These are phyloP conservation scores for Eristalinus aeneus DNA, from an alignment of 2,888 invertebrate species.

Conservation along the genomic window DNA sequence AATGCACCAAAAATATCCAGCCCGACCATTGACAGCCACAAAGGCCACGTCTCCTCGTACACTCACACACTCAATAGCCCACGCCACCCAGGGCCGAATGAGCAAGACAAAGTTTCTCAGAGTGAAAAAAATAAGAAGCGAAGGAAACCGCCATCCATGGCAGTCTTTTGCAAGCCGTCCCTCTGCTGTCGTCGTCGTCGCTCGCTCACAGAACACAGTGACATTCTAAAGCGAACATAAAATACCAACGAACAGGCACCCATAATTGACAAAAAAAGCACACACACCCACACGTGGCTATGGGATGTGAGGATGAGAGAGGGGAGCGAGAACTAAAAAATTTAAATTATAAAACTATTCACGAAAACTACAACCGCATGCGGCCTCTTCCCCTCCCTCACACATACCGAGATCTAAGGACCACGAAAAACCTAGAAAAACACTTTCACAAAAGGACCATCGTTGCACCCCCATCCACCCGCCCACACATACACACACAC, in stretches of 20 bases:
- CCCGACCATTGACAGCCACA: slow-evolving; percentile 65
- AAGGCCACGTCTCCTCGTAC: slow-evolving; percentile 28
- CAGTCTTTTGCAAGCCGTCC: slow-evolving; percentile 60
- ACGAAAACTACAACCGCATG: slow-evolving; percentile 68
- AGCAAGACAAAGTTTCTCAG: slow-evolving; percentile 48
- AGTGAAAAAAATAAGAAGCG: neutral
- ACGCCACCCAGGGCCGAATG: neutral
- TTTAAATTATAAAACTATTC: slow-evolving; percentile 71
- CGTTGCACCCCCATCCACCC: neutral
- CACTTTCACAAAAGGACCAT: slow-evolving; percentile 65
- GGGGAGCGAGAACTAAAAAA: slow-evolving; percentile 47
- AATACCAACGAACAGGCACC: slow-evolving; percentile 50
- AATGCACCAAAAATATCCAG: slow-evolving; percentile 52
- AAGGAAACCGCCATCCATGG: slow-evolving; percentile 49
- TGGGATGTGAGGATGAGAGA: slow-evolving; percentile 33
- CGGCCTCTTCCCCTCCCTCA: slow-evolving; percentile 21
- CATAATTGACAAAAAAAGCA: slow-evolving; percentile 57
- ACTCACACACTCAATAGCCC: neutral
- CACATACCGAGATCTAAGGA: neutral
- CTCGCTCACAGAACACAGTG: slow-evolving; percentile 34
- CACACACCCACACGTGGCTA: slow-evolving; percentile 25
- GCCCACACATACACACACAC: neutral
- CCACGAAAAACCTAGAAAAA: slow-evolving; percentile 58
- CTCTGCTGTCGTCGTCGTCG: neutral
- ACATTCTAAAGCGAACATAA: slow-evolving; percentile 68